Conservation (phyloP, 2,888 invertebrate species). For the Tinea trinotella region DNA sequence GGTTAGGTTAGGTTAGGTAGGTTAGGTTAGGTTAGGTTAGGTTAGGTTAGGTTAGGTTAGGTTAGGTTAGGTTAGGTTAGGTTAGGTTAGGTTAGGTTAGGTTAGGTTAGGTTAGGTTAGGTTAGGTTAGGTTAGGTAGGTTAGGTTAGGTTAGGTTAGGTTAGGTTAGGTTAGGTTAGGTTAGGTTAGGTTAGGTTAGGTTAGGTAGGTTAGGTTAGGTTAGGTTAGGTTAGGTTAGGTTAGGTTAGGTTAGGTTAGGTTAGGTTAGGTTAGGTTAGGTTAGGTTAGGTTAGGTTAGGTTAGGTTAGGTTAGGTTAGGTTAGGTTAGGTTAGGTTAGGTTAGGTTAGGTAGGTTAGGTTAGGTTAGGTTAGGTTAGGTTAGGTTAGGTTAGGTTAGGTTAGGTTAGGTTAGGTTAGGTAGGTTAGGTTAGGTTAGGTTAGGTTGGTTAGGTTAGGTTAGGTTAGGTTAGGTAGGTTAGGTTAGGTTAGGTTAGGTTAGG, state of each 20-base stretch:
- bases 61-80: constrained; percentile 25
- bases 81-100: constrained; percentile 22
- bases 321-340: constrained; percentile 20
- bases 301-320: constrained; percentile 20
- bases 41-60: constrained; percentile 24
- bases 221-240: constrained; percentile 20
- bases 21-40: constrained; percentile 26
- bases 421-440: too few species aligned
- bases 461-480: too few species aligned
- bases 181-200: constrained; percentile 20
- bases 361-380: constrained; percentile 20
- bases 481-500: constrained; percentile 20
- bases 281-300: constrained; percentile 20
- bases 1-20: too few species aligned
- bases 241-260: constrained; percentile 20
- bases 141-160: too few species aligned
- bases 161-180: constrained; percentile 20
- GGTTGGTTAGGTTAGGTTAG: too few species aligned
- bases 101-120: constrained; percentile 12
- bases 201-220: too few species aligned
- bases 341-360: too few species aligned
- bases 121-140: constrained; percentile 20
- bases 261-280: constrained; percentile 20
- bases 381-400: constrained; percentile 20
- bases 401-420: too few species aligned